Evolutionary conservation across 2,888 invertebrate species (phyloP), one percentile per base, ranked within the genome.

Genomic region (Eumacrocentrus americanus): DNA sequence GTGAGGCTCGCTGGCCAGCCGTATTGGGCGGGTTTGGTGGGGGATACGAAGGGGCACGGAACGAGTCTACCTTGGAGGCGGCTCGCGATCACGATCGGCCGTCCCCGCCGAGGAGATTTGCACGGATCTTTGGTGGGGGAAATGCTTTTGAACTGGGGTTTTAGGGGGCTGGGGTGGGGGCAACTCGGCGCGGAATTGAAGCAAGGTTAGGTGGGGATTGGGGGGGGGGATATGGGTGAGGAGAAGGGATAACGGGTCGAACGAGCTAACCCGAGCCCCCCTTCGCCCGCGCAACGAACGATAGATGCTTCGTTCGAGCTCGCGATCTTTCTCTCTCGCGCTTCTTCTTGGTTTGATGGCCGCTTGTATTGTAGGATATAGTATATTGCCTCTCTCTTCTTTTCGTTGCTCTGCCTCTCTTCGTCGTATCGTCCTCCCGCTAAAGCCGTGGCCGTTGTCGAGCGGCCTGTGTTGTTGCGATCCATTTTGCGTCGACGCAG

Each of bases 221-320:
- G 22, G 60, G 40, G 51, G 47, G 23, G 29, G 16, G 42, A 55
- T 62, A 51, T 55, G 48, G 54, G 57, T 63, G 62, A 68, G 70
- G 72, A 70, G 77, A 69, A 72, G 77, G 79, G 77, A 77, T 78
- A 78, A 79, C 81, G 80, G 80, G 80, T 79, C 80, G 80, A 79
- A 80, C 79, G 79, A 80, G 80, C 80, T 79, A 78, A 77, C 77
- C 77, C 76, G 77, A 75, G 73, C 71, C 71, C 75, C 70, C 67
- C 70, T 66, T 69, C 65, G 63, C 63, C 58, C 63, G n/a, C n/a
- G n/a, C n/a, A n/a, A n/a, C n/a, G n/a, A n/a, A n/a, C n/a, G n/a
- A n/a, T n/a, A n/a, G n/a, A n/a, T n/a, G n/a, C n/a, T n/a, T n/a
- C n/a, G n/a, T n/a, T n/a, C n/a, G n/a, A n/a, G n/a, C n/a, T n/a